These are phyloP conservation scores for Melanotaenia duboulayi DNA, from an alignment of 2,113 vertebrate genomes.

Conservation along the genomic window DNA sequence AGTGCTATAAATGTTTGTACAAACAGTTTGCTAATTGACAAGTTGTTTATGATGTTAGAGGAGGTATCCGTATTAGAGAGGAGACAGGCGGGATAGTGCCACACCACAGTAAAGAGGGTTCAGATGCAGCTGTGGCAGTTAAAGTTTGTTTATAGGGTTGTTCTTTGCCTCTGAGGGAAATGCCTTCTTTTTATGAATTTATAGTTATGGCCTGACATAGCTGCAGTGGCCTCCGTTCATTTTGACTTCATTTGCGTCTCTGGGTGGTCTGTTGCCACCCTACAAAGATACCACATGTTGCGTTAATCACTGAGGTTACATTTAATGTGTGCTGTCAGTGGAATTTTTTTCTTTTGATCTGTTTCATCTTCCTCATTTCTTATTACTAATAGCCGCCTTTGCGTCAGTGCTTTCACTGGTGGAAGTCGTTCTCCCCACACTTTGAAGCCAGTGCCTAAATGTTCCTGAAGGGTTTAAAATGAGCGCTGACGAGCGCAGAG, in stretches of 20 bases:
- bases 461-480: slow-evolving; percentile 54
- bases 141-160: slow-evolving; percentile 54
- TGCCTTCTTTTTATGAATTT: slow-evolving; percentile 25
- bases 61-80: slow-evolving; percentile 49
- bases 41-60: slow-evolving; percentile 68
- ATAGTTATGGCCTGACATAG: slow-evolving; percentile 22
- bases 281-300: slow-evolving; percentile 29
- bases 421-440: slow-evolving; percentile 45
- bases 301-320: slow-evolving; percentile 28
- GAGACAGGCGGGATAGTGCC: slow-evolving; percentile 22
- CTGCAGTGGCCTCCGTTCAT: slow-evolving; percentile 25
- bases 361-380: slow-evolving; percentile 31
- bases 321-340: slow-evolving; percentile 27
- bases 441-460: slow-evolving; percentile 51
- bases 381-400: slow-evolving; percentile 45
- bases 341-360: slow-evolving; percentile 48
- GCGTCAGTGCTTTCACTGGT: slow-evolving; percentile 9
- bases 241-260: slow-evolving; percentile 40
- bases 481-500: slow-evolving; percentile 32
- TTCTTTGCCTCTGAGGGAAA: slow-evolving; percentile 36
- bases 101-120: slow-evolving; percentile 52
- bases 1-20: slow-evolving; percentile 60
- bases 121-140: slow-evolving; percentile 46
- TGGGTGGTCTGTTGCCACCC: slow-evolving; percentile 49
- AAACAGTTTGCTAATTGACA: slow-evolving; percentile 73